Evolutionary conservation across 1,140 invertebrate species (phyloP).

Genomic region (Polypedilum pembai): DNA sequence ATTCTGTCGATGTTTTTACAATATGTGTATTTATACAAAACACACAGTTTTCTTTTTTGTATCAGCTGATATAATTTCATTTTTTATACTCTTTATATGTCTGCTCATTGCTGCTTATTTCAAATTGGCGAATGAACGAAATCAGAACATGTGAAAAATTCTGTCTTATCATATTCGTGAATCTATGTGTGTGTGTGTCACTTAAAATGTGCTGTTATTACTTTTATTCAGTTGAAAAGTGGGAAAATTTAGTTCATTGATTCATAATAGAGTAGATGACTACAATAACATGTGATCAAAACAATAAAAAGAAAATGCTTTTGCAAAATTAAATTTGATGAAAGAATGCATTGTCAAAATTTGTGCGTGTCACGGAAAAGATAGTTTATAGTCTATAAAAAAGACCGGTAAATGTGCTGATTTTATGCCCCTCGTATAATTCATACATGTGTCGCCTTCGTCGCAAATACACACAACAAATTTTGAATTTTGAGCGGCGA

Average conservation of each 20-base stretch:
- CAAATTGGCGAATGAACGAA: too few relatives aligned
- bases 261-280: background rate
- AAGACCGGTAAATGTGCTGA: background rate
- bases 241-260: background rate
- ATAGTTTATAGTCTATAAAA: background rate
- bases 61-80: conserved; percentile 22
- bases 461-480: too few relatives aligned
- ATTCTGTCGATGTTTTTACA: background rate
- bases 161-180: background rate
- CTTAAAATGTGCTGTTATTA: background rate
- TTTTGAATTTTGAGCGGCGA: too few relatives aligned
- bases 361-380: too few relatives aligned
- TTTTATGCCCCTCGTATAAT: too few relatives aligned
- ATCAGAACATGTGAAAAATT: background rate
- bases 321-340: background rate
- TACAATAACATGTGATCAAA: conserved; percentile 13
- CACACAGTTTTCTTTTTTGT: background rate
- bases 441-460: too few relatives aligned
- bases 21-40: conserved; percentile 22
- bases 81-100: background rate
- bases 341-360: too few relatives aligned
- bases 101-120: background rate
- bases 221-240: background rate
- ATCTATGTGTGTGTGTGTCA: background rate
- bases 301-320: conserved; percentile 18